Conservation (phyloP, 2,888 invertebrate genomes). For the Leptinotarsa juncta region DNA sequence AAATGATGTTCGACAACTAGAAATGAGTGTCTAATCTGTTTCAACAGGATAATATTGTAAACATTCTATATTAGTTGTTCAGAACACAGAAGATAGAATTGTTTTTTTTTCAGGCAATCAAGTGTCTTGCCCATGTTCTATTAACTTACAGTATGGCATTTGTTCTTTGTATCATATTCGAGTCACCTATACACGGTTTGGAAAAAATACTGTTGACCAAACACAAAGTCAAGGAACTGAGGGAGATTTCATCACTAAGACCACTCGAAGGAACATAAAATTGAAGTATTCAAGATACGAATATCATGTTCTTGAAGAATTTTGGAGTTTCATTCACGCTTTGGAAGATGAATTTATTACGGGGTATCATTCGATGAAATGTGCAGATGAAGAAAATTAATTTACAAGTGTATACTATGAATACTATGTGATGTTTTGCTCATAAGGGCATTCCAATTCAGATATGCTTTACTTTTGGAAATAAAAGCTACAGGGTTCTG, state of each 20-base stretch:
- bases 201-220: slow-evolving; percentile 74
- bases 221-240: slow-evolving; percentile 46
- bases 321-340: background rate
- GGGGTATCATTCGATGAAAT: no score
- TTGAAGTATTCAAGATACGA: background rate
- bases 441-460: no score
- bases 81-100: background rate
- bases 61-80: no score
- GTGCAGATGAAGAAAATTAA: no score
- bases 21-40: no score
- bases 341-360: background rate
- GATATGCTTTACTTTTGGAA: no score
- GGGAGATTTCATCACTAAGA: slow-evolving; percentile 13
- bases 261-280: slow-evolving; percentile 9
- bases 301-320: background rate
- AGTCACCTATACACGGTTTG: slow-evolving; percentile 78
- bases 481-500: no score
- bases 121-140: slow-evolving; percentile 70
- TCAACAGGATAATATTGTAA: no score
- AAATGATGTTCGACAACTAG: no score
- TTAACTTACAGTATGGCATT: slow-evolving; percentile 74
- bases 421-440: no score
- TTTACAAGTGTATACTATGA: no score
- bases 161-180: slow-evolving; percentile 75
- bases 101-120: slow-evolving; percentile 68